Percentiles rank a stretch among this genome's conserved stretches.
phyloP scores from a whole-genome alignment of 2,888 invertebrate genomes.

The Hypomecis atomaria region DNA sequence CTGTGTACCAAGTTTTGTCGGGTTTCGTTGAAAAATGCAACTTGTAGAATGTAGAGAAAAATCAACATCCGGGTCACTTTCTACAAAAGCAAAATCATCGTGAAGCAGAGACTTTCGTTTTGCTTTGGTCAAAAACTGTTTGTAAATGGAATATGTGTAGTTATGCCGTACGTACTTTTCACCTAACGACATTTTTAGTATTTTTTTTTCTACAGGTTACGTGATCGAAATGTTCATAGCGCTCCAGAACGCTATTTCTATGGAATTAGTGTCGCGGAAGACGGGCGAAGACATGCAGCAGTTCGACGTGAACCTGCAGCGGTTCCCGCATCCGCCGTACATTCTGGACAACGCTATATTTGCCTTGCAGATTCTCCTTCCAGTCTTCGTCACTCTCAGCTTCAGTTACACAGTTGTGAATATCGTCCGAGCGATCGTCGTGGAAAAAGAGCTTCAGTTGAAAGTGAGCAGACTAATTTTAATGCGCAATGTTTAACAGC shows the following conservation, averaged over 20 bases:
- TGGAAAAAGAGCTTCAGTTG: slow-evolving; percentile 90
- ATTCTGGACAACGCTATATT: slow-evolving; percentile 87
- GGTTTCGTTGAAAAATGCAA: too few relatives aligned
- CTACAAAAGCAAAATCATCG: too few relatives aligned
- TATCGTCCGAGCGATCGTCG: slow-evolving; percentile 89
- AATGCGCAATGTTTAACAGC: too few relatives aligned
- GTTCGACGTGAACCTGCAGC: slow-evolving; percentile 78
- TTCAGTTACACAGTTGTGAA: slow-evolving; percentile 92
- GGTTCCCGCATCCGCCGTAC: slow-evolving; percentile 91
- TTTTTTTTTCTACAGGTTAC: slow-evolving; percentile 59
- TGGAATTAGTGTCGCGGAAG: slow-evolving; percentile 62
- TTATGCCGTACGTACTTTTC: too few relatives aligned
- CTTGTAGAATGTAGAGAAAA: too few relatives aligned
- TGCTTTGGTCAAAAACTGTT: too few relatives aligned
- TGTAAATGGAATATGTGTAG: too few relatives aligned
- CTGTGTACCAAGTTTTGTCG: too few relatives aligned
- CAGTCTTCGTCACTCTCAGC: slow-evolving; percentile 91
- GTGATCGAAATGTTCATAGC: slow-evolving; percentile 76
- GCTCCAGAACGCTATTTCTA: slow-evolving; percentile 70
- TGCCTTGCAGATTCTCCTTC: slow-evolving; percentile 87
- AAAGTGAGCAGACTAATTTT: slow-evolving; percentile 81
- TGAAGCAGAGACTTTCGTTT: too few relatives aligned
- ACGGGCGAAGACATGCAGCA: slow-evolving; percentile 58
- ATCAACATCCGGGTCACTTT: too few relatives aligned
- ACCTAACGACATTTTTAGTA: too few relatives aligned